These are phyloP conservation scores for Hassar affinis DNA, from an alignment of 2,113 vertebrate genomes.

Conservation along the genomic window DNA sequence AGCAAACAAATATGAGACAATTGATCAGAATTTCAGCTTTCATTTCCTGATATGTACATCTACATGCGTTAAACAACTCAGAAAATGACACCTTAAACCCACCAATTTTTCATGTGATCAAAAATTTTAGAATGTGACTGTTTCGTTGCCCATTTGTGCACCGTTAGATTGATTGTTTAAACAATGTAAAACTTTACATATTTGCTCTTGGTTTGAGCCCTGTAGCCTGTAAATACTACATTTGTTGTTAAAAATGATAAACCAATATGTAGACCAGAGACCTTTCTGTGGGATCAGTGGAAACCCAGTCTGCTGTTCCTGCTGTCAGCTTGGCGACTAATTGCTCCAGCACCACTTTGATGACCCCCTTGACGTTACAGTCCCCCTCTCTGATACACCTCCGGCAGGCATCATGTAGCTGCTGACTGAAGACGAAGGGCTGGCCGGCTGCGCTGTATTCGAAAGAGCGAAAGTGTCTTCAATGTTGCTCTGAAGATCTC, in stretches of 20 bases:
- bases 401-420: no score
- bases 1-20: background rate
- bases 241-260: background rate
- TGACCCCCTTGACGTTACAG: no score
- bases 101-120: background rate
- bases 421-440: no score
- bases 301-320: no score
- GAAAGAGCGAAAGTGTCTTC: no score
- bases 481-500: no score
- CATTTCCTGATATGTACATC: background rate
- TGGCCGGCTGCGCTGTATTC: no score
- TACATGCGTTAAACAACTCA: background rate
- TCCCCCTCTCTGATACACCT: no score
- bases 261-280: background rate
- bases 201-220: background rate
- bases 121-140: background rate
- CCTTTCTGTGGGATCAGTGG: background rate
- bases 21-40: background rate
- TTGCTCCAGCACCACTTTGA: no score
- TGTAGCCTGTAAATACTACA: background rate
- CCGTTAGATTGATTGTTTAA: background rate
- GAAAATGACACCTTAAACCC: background rate
- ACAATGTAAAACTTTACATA: background rate
- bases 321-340: no score
- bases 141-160: background rate